Evolutionary conservation across 1,140 invertebrate species (phyloP).

Genomic region (Neodiprion lecontei): DNA sequence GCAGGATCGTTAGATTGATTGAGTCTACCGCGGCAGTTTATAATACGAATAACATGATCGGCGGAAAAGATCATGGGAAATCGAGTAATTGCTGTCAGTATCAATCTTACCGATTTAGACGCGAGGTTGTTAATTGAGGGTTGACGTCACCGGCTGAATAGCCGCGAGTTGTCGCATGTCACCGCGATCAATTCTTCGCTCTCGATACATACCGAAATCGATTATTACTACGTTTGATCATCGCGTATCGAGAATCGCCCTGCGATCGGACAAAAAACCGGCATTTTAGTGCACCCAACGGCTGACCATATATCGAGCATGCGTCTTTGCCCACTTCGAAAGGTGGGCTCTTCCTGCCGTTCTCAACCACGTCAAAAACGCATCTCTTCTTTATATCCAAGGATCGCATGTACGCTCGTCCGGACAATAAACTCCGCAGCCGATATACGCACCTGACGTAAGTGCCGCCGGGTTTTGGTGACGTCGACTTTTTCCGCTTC

Average conservation of each 20-base stretch:
- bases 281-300: not conserved
- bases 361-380: slow-evolving; percentile 1
- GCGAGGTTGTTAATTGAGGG: not conserved
- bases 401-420: not conserved
- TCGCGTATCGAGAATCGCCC: not conserved
- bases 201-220: not conserved
- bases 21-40: not conserved
- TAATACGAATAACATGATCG: not conserved
- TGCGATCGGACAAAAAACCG: not conserved
- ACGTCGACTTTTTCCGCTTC: slow-evolving; percentile 11
- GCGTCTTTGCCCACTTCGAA: too few species aligned
- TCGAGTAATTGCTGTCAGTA: slow-evolving; percentile 5
- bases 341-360: not conserved
- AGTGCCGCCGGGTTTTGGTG: slow-evolving; percentile 13
- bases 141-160: not conserved
- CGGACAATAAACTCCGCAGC: slow-evolving; percentile 11
- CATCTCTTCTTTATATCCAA: not conserved
- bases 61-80: slow-evolving; percentile 7
- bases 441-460: slow-evolving; percentile 14
- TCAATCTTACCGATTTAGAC: not conserved
- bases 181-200: not conserved
- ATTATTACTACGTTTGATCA: not conserved
- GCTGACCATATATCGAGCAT: not conserved
- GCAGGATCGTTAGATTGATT: slow-evolving; percentile 1
- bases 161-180: not conserved